Evolutionary conservation across 1,140 invertebrate genomes (phyloP).

Genomic region (Carposina sasakii): DNA sequence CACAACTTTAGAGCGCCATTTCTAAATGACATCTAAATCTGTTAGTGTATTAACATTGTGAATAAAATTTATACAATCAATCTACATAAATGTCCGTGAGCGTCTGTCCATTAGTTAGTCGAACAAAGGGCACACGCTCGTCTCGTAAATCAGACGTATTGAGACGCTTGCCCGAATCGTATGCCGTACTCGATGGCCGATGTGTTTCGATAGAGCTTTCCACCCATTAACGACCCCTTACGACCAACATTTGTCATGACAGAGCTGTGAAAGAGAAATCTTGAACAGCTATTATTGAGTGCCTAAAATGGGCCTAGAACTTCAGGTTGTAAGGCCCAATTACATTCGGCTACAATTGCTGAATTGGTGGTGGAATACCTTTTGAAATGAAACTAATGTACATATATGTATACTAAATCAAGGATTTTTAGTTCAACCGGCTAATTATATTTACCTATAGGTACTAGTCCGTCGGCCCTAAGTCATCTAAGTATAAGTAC

Average conservation of each 20-base stretch:
- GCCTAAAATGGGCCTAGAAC: no score
- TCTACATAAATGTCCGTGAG: slow-evolving; percentile 72
- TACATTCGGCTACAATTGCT: no score
- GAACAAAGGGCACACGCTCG: slow-evolving; percentile 69
- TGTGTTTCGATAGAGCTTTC: slow-evolving; percentile 38
- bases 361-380: no score
- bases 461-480: no score
- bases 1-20: slow-evolving; percentile 71
- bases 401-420: no score
- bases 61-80: slow-evolving; percentile 73
- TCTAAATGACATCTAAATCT: slow-evolving; percentile 73
- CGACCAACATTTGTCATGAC: slow-evolving; percentile 41
- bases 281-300: slow-evolving; percentile 15
- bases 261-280: slow-evolving; percentile 29
- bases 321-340: no score
- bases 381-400: no score
- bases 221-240: slow-evolving; percentile 55
- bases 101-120: slow-evolving; percentile 69
- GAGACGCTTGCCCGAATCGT: slow-evolving; percentile 63
- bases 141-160: slow-evolving; percentile 70
- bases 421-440: no score
- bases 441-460: no score
- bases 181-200: slow-evolving; percentile 52
- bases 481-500: no score
- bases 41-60: slow-evolving; percentile 72